phyloP scores from a whole-genome alignment of 1,140 invertebrate genomes.

The Armadillidium nasatum region DNA sequence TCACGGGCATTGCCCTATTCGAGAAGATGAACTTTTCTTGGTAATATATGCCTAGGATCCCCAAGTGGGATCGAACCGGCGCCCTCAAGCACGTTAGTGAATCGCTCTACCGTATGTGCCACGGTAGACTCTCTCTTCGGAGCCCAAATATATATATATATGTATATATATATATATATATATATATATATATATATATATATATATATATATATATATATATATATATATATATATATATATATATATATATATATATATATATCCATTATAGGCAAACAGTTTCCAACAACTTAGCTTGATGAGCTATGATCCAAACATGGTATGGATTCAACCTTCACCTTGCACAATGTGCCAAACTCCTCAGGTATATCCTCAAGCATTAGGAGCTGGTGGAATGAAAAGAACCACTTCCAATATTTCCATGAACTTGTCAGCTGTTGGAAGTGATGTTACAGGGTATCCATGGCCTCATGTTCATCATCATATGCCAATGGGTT shows the following conservation, averaged over 20 bases:
- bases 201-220: too few relatives aligned
- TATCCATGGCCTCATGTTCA: slow-evolving; percentile 44
- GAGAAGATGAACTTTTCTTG: too few relatives aligned
- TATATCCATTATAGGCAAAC: background rate
- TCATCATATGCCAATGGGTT: slow-evolving; percentile 44
- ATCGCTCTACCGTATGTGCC: too few relatives aligned
- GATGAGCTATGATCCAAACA: slow-evolving; percentile 47
- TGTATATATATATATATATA: too few relatives aligned
- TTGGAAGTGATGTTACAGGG: slow-evolving; percentile 37
- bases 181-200: too few relatives aligned
- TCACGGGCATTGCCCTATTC: too few relatives aligned
- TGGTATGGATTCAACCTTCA: slow-evolving; percentile 44
- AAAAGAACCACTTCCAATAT: slow-evolving; percentile 56
- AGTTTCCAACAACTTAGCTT: slow-evolving; percentile 44
- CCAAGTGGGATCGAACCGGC: too few relatives aligned
- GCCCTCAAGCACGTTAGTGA: too few relatives aligned
- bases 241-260: background rate
- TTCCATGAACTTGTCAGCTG: slow-evolving; percentile 58
- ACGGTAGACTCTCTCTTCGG: too few relatives aligned
- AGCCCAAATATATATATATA: too few relatives aligned
- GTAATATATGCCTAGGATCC: too few relatives aligned
- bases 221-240: too few relatives aligned
- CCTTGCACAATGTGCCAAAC: slow-evolving; percentile 37
- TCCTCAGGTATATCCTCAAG: slow-evolving; percentile 27
- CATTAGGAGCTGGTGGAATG: slow-evolving; percentile 38